Conservation (phyloP, 2,888 invertebrate genomes). For the Phengaris alcon region DNA sequence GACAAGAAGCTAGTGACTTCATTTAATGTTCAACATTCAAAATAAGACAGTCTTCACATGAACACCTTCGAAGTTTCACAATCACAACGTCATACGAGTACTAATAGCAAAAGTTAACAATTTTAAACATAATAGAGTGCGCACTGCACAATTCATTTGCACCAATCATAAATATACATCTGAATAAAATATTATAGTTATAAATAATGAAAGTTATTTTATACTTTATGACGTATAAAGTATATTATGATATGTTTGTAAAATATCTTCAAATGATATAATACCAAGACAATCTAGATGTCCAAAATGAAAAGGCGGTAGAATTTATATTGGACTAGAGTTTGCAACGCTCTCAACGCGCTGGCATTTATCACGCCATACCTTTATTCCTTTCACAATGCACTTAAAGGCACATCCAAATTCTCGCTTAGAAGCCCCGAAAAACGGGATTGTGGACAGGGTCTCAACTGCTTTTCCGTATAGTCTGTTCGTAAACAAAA, state of each 20-base stretch:
- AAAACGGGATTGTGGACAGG: background rate
- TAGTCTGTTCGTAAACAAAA: too few species aligned
- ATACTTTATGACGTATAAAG: background rate
- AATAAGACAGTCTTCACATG: constrained; percentile 12
- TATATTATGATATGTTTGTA: constrained; percentile 10
- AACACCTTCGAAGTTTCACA: constrained; percentile 1
- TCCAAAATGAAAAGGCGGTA: background rate
- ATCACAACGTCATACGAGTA: background rate
- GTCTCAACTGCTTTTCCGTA: too few species aligned
- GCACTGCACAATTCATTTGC: background rate
- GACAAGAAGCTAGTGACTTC: background rate
- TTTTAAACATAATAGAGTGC: constrained; percentile 9
- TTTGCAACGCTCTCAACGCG: background rate
- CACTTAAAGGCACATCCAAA: background rate
- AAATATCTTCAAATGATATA: background rate
- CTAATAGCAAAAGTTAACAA: background rate
- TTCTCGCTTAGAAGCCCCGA: background rate
- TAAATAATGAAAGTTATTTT: background rate
- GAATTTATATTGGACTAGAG: constrained; percentile 4
- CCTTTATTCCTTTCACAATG: background rate
- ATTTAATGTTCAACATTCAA: constrained; percentile 17
- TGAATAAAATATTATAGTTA: background rate
- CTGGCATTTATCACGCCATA: background rate
- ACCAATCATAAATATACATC: constrained; percentile 13
- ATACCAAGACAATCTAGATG: background rate